Base-by-base conservation (phyloP, 2,797 vertebrate species). In the Diplodus puntazzo region DNA sequence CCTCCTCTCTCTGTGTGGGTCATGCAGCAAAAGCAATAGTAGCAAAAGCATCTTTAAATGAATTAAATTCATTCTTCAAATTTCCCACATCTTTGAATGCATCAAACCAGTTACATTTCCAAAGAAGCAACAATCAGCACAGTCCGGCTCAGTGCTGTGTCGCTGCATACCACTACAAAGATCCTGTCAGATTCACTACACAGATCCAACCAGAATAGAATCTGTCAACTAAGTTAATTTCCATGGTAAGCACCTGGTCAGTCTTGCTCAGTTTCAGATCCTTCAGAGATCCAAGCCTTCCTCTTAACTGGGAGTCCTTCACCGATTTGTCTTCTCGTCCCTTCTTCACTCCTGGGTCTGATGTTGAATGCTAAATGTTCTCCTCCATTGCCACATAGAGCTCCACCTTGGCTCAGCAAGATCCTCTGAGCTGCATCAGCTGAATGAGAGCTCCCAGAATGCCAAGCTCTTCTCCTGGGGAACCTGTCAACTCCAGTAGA, bases 271-370 rank as follows among this genome's bases (percentile, higher is more conserved):
- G 42, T 85, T 45, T 92, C 84, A 27, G 80, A 73, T 53, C 72
- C 88, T 49, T 95, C 94, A 14, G 75, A 85, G 57, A 93, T 92
- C 96, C 96, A 97, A 13, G 96, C 96, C 64, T 79, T 95, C 75
- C 94, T 95, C 79, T 95, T 96, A 42, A 95, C 79, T 2, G 94
- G 95, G 58, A 93, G 53, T 18, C 92, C 89, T 2, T 90, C 85
- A 45, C 43, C 75, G 10, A 78, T 42, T 10, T 27, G 30, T 2
- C 79, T 52, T 58, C 87, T 88, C 3, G 79, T 66, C 48, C 90
- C 91, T 25, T 95, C 95, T 67, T 94, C 92, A 43, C 94, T 96
- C 71, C 77, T 84, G 25, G 95, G 94, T 89, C 94, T 91, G 48
- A 30, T 71, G 14, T 77, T 81, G 12, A 57, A 68, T 17, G 25